A percentile compares a stretch with the other conserved stretches of the same genome.
phyloP scores from a whole-genome alignment of 2,113 vertebrate genomes.

The Prietella phreatophila region DNA sequence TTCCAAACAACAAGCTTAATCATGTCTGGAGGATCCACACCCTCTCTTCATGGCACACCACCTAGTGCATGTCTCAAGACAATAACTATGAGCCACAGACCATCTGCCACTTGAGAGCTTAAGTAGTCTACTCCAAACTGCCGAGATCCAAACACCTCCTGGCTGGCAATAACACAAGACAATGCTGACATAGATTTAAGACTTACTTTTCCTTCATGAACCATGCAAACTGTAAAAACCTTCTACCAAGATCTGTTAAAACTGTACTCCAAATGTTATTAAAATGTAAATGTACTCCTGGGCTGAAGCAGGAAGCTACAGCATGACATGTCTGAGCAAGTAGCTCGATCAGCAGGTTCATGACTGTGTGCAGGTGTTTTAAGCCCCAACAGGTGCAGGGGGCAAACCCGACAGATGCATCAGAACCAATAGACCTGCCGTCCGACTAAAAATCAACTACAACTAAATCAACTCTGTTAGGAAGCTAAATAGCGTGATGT shows the following conservation, averaged over 20 bases:
- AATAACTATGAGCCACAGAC: conserved; percentile 31
- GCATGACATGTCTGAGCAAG: not conserved
- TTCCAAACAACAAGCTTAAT: conserved; percentile 9
- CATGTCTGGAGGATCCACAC: conserved; percentile 26
- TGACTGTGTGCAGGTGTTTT: conserved; percentile 30
- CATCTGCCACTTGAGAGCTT: conserved; percentile 58
- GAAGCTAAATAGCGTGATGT: not conserved
- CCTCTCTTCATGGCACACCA: conserved; percentile 29
- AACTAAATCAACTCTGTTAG: not conserved
- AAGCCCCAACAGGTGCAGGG: conserved; percentile 34
- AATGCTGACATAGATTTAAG: not conserved
- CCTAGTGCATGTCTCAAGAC: not conserved
- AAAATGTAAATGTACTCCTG: too few species aligned
- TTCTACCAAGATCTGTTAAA: not conserved
- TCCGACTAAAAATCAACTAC: too few species aligned
- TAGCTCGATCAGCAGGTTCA: conserved; percentile 8
- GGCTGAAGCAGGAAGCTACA: not conserved
- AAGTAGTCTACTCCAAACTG: conserved; percentile 56
- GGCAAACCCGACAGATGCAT: not conserved
- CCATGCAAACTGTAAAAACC: not conserved
- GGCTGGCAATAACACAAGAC: conserved; percentile 40
- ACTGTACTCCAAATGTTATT: not conserved
- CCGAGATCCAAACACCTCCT: conserved; percentile 28
- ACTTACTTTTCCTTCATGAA: not conserved
- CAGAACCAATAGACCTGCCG: not conserved